Conservation (phyloP, 2,797 vertebrate species). For the Limnodromus scolopaceus region DNA sequence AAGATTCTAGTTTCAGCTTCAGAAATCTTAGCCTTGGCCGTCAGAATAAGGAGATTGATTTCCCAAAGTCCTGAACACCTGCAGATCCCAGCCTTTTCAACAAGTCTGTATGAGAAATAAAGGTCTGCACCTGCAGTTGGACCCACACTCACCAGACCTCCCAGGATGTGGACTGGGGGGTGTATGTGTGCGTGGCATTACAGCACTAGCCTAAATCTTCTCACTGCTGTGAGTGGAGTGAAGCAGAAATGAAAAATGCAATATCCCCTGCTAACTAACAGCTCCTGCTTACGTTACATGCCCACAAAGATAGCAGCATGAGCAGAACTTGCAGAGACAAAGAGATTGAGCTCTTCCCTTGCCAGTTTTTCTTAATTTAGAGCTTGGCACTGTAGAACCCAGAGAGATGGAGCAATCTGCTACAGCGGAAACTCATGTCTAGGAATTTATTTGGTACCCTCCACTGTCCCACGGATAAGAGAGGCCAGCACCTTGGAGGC, state of each 20-base stretch:
- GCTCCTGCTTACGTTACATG: neutral
- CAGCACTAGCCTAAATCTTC: neutral
- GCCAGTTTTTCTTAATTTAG: slow-evolving; percentile 24
- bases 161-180: neutral
- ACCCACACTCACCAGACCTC: neutral
- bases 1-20: neutral
- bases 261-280: neutral
- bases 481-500: slow-evolving; percentile 19
- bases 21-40: neutral
- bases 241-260: slow-evolving; percentile 10
- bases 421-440: neutral
- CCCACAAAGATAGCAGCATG: neutral
- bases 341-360: neutral
- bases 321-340: neutral
- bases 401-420: neutral
- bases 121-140: neutral
- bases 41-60: neutral
- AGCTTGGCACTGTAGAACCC: neutral
- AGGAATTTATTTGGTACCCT: slow-evolving; percentile 5
- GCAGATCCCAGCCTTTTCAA: neutral
- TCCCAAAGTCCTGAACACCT: neutral
- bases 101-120: neutral
- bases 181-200: neutral
- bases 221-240: neutral
- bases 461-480: neutral